phyloP scores from a whole-genome alignment of 2,888 invertebrate species.

The Agriopis aurantiaria region DNA sequence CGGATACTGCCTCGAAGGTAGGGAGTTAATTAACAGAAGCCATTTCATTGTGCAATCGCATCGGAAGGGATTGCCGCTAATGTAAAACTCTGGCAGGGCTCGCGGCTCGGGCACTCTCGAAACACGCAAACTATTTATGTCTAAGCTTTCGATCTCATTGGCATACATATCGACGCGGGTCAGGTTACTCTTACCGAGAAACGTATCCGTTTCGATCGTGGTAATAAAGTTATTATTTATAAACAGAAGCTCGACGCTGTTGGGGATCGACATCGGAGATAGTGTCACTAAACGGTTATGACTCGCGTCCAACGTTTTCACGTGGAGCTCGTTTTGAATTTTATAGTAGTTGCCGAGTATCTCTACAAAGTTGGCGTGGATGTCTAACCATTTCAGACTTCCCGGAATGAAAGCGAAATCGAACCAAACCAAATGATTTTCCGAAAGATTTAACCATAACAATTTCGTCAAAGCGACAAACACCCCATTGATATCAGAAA shows the following conservation, averaged over 20 bases:
- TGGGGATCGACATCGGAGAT: constrained; percentile 93
- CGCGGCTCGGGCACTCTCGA: constrained; percentile 90
- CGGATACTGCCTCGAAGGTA: constrained; percentile 93
- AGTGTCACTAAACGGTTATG: constrained; percentile 94
- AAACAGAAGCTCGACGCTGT: constrained; percentile 94
- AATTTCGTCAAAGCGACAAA: constrained; percentile 94
- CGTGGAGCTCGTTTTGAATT: constrained; percentile 91
- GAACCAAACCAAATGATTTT: constrained; percentile 97
- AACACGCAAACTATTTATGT: constrained; percentile 92
- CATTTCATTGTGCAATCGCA: constrained; percentile 99
- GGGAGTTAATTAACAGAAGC: constrained; percentile 95
- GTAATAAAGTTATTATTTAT: constrained; percentile 96
- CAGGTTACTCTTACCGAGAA: constrained; percentile 93
- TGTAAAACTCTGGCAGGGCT: constrained; percentile 94
- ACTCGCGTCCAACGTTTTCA: constrained; percentile 95
- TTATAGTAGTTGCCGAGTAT: constrained; percentile 95
- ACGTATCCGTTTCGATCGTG: constrained; percentile 93
- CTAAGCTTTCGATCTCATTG: constrained; percentile 93
- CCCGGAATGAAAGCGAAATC: constrained; percentile 96
- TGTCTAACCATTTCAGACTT: constrained; percentile 95
- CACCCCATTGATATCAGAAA: constrained; percentile 96
- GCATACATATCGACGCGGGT: constrained; percentile 96
- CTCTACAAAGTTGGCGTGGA: constrained; percentile 95
- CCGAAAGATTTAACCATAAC: constrained; percentile 95
- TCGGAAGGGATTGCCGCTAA: constrained; percentile 96